A percentile compares a stretch with the other conserved stretches of the same genome.
Evolutionary conservation across 92 coral and sea anemone species (phyloP).

Genomic region (Palythoa grandis): DNA sequence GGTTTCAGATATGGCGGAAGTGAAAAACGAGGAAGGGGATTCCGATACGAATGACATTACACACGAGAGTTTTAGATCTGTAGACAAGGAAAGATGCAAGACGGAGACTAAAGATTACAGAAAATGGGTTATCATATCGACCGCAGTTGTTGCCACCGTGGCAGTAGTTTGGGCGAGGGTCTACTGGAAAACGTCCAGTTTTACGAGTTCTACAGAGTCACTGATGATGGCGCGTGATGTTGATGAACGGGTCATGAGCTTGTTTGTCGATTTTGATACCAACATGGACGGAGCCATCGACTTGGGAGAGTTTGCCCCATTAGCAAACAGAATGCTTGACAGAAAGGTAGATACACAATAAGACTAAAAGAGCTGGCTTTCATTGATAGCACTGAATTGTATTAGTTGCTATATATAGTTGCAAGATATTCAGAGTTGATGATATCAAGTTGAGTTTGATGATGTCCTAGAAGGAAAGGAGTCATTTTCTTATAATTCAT

Average conservation of each 20-base stretch:
- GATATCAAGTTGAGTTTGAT: too few species aligned
- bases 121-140: neutral
- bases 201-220: neutral
- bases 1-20: conserved; percentile 21
- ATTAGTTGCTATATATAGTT: too few species aligned
- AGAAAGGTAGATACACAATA: conserved; percentile 49
- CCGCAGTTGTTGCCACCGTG: neutral
- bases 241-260: conserved; percentile 61
- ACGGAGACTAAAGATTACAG: neutral
- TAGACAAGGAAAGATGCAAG: neutral
- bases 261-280: conserved; percentile 83
- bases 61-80: neutral
- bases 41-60: neutral
- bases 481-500: too few species aligned
- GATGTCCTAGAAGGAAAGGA: too few species aligned
- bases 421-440: too few species aligned
- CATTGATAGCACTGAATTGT: neutral
- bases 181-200: conserved; percentile 14
- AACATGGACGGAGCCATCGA: conserved; percentile 82
- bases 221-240: conserved; percentile 31
- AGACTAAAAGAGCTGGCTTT: neutral
- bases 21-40: conserved; percentile 7
- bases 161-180: neutral
- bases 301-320: conserved; percentile 78
- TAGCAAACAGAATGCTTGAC: conserved; percentile 74